Base-by-base conservation (phyloP, 1,140 invertebrate genomes). In the Cydia pomonella region DNA sequence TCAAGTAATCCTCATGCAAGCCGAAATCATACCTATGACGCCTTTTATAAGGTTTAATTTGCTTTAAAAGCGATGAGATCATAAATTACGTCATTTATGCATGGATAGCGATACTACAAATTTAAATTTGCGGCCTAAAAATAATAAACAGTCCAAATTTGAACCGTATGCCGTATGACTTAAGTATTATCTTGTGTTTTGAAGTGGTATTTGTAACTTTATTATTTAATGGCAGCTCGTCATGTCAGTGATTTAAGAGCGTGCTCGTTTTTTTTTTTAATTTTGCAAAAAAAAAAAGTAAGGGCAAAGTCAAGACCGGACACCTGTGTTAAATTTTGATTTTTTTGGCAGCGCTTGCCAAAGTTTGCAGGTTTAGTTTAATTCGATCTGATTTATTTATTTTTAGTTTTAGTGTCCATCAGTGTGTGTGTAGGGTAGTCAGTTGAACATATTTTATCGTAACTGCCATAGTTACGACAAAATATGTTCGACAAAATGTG, bases 31-130 rank as follows among this genome's bases (percentile, higher is more conserved):
- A 5, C 27, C 3, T 62, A 66, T 50, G 29, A n/a, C 47, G 63
- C 3, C 18, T 13, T 64, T 75, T 72, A 75, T 78, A 44, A 73
- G 33, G 25, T 41, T 72, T 72, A 69, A 75, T 29, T 74, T 79
- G 25, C 53, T 79, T 38, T 33, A 9, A 38, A 33, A 7, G n/a
- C n/a, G 21, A 6, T 18, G n/a, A 38, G 29, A 29, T 69, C 64
- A 38, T 69, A 69, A 69, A 69, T 69, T 69, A 18, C 64, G 33
- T 69, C 64, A 69, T 69, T 69, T 69, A 23, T n/a, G 27, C 29
- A 21, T 38, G 27, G 64, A 69, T 69, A 38, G 27, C n/a, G 27
- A 10, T 18, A n/a, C n/a, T 18, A 69, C 64, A 33, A 69, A 69
- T 6, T 69, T 69, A 38, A 12, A 18, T 38, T 38, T 69, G 16